Evolutionary conservation across 1,140 invertebrate genomes (phyloP), one percentile per base, ranked within the genome.

Genomic region (Ctenoplectra terminalis): DNA sequence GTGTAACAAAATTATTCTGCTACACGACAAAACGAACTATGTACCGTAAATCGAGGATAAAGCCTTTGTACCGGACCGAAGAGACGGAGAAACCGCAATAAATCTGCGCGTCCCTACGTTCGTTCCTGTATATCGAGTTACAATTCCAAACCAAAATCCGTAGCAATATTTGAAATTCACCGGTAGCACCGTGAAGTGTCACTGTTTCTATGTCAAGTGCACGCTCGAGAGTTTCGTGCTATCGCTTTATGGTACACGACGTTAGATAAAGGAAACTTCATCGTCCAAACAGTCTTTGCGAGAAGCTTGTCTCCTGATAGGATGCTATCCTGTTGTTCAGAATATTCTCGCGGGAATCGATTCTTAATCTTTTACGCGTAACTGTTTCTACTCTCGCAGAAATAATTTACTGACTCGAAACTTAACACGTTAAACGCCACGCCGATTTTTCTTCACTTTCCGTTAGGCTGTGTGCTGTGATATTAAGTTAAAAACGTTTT

Each of bases 31-130:
- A 67, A 50, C 46, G 20, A n/a, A 31, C 46, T 34, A 37, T 56
- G 61, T 17, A 23, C 17, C 17, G 48, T 54, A 67, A 43, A 77
- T 66, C 37, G 61, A 15, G 23, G 13, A 37, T 76, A 26, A 56
- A 26, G 29, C 58, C 31, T 75, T 29, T 61, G 23, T 40, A 8
- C 2, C 11, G 13, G 31, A 50, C 26, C 40, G 56, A 48, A 34
- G 56, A 31, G 26, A 74, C 20, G 31, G 13, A 75, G 72, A 56
- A 66, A 77, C 50, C 37, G 50, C 63, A 34, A 77, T 67, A 56
- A 67, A 77, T 67, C 63, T 56, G 5, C 26, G n/a, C 60, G 58
- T 26, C n/a, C 13, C 9, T 8, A 46, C 67, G 48, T 23, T 8
- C 9, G 67, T 54, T 3, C 43, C 63, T 23, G 31, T 70, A 29